Percentiles rank a stretch among this genome's conserved stretches.
phyloP scores from a whole-genome alignment of 2,888 invertebrate genomes.

The Leucoma salicis region DNA sequence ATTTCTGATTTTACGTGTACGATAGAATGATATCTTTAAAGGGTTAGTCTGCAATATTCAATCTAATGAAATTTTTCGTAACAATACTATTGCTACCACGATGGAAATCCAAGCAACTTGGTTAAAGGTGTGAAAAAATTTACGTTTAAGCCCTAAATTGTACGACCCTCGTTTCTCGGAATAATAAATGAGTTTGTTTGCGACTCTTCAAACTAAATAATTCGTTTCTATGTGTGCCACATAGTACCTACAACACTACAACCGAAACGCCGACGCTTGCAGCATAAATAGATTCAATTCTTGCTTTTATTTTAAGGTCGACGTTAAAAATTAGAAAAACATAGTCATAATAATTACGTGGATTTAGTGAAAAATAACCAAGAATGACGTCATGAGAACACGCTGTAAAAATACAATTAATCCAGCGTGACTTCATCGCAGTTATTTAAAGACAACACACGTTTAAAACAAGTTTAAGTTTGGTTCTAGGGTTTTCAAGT shows the following conservation, averaged over 20 bases:
- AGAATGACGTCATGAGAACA: slow-evolving; percentile 35
- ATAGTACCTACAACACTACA: slow-evolving; percentile 59
- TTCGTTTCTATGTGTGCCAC: slow-evolving; percentile 59
- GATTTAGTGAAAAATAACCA: slow-evolving; percentile 51
- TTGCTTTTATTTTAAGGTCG: slow-evolving; percentile 61
- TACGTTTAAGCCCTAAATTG: slow-evolving; percentile 56
- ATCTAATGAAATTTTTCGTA: no score
- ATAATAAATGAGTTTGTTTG: no score
- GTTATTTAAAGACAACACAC: slow-evolving; percentile 30
- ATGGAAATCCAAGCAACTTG: no score
- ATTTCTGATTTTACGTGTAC: no score
- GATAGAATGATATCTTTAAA: no score
- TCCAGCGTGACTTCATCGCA: slow-evolving; percentile 26
- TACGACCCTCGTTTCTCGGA: no score
- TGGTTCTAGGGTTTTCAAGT: no score
- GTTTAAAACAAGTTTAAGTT: no score
- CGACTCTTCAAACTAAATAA: slow-evolving; percentile 74
- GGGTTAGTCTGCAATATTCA: no score
- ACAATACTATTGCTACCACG: no score
- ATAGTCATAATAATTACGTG: slow-evolving; percentile 48
- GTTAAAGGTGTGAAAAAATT: no score
- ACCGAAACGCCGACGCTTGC: slow-evolving; percentile 63
- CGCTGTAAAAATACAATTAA: slow-evolving; percentile 32
- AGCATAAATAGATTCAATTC: slow-evolving; percentile 73
- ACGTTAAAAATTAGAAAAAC: slow-evolving; percentile 48